These are phyloP conservation scores for Stomatorhinus ivindoensis DNA, from an alignment of 2,113 vertebrate species.

Conservation along the genomic window DNA sequence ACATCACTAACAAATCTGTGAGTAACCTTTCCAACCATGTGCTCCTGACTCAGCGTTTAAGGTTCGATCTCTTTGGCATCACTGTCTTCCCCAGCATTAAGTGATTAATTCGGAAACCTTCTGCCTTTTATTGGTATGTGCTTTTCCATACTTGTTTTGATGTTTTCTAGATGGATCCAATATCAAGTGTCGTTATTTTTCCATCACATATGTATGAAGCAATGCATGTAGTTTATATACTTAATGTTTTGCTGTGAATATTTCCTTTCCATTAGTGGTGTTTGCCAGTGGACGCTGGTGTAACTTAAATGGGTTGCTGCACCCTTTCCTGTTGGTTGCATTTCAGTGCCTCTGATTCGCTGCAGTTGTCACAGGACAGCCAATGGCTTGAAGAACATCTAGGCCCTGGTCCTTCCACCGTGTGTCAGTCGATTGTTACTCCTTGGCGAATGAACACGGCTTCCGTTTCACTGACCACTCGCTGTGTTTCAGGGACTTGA, in stretches of 20 bases:
- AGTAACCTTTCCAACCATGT: conserved; percentile 54
- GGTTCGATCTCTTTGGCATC: neutral
- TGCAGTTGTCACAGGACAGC: neutral
- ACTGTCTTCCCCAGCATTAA: neutral
- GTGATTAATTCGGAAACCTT: neutral
- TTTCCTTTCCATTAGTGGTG: neutral
- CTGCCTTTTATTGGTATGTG: neutral
- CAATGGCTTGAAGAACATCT: neutral
- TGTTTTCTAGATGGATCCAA: neutral
- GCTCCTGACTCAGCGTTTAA: neutral
- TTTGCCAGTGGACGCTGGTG: neutral
- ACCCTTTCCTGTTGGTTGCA: neutral
- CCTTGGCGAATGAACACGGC: neutral
- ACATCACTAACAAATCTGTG: conserved; percentile 80
- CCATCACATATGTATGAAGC: neutral
- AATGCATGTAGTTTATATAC: neutral
- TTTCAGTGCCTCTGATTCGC: neutral
- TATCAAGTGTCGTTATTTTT: neutral
- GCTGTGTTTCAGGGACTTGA: conserved; percentile 71
- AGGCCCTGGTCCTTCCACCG: neutral
- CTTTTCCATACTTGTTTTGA: neutral
- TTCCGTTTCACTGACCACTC: no score
- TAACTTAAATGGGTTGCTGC: neutral
- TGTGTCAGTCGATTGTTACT: neutral
- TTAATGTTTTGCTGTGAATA: neutral